Evolutionary conservation across 1,140 invertebrate species (phyloP), one percentile per base, ranked within the genome.

Genomic region (Formica selysi): DNA sequence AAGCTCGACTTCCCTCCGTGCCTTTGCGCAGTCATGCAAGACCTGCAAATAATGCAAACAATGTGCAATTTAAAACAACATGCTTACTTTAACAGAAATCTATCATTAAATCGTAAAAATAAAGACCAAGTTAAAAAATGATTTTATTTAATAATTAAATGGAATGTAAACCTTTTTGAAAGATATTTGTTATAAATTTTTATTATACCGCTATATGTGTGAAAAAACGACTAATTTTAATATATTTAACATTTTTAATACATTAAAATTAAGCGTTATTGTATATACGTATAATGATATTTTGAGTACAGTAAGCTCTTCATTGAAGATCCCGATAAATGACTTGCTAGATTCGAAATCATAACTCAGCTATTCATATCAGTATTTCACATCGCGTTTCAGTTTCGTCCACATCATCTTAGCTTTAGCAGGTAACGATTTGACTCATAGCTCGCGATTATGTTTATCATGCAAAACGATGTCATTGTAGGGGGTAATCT

Each of bases 1-100:
- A 19, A 99, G 95, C 89, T 99, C 98, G 2, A 99, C 98, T 95
- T 99, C 99, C 80, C 99, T 95, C 86, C 98, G 96, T 0, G 99
- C 98, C 95, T 99, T 99, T 3, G 97, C 95, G 91, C 97, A 98
- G 95, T 99, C 99, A 88, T 98, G 96, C 8, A 99, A 95, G 36
- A 99, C 98, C 97, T 99, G 95, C 68, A 96, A 83, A 41, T 19
- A 61, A 19, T 99, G 95, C 70, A 96, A 85, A 41, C 10, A 54
- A 13, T 8, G 2, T 26, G 7, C 1, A 22, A 10, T 38, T 80
- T 57, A 80, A 8, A 0, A 38, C 4, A 7, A 70, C 13, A 51
- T 22, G n/a, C 19, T 67, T 22, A 41, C 11, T 51, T 41, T 38
- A 29, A 57, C 3, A 62, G 11, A 22, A 32, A 44, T 32, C 10